Evolutionary conservation across 1,140 invertebrate genomes (phyloP), one percentile per base, ranked within the genome.

Genomic region (Drosophila orena): DNA sequence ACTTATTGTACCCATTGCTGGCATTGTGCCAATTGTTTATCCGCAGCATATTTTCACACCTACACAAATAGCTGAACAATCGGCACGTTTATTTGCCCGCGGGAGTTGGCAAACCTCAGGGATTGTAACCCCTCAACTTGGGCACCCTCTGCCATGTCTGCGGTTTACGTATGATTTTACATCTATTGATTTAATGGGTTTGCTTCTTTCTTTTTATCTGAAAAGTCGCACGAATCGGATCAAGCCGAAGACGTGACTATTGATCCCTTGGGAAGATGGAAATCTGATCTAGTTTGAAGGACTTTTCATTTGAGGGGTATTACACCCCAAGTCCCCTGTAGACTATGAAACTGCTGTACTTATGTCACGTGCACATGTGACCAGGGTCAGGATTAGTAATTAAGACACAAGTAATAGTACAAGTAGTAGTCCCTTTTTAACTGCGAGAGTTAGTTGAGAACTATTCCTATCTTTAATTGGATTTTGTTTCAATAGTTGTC

Each of bases 31-130:
- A 61, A 73, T 73, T 61, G 60, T 76, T 85, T 85, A 90, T 86
- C 89, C 56, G 68, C 55, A 79, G 77, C 90, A 91, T 91, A 90
- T 91, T 91, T 91, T 90, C 56, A 90, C 90, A 91, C 90, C 90
- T 90, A 90, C 76, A 76, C 77, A 90, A 90, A 91, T 85, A 91
- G 61, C 79, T 30, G 43, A 76, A 78, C 69, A 81, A 83, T 88
- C 72, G 84, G 60, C 79, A 88, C 83, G 75, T 78, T 85, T 66
- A 68, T 61, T 57, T 55, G 81, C 81, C 81, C 64, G 20, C 43
- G 81, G 81, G 81, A 80, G 34, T 72, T 75, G 49, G 15, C 40
- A 37, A 49, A 24, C 34, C 40, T 20, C 34, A 62, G 3, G 2
- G 24, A 17, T 30, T 11, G 15, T 17, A 50, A 40, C 58, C 58